A percentile compares a stretch with the other conserved stretches of the same genome.
These are phyloP conservation scores for Megamerina dolium DNA, from an alignment of 2,888 invertebrate species.

Conservation along the genomic window DNA sequence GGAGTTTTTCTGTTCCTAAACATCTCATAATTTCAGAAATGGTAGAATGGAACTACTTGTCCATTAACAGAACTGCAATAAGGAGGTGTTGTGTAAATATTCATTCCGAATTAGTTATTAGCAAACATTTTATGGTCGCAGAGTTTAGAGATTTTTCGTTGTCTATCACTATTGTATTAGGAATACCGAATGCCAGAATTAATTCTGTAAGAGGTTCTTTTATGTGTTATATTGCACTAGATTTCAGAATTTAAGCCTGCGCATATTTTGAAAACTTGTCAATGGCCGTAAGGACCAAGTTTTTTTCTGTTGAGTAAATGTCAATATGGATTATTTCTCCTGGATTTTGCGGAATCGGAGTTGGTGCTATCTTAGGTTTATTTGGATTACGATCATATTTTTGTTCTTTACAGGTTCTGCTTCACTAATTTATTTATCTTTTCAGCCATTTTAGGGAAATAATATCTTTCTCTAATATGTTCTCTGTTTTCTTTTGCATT, in stretches of 20 bases:
- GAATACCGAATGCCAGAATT: not conserved
- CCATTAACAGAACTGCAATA: no score
- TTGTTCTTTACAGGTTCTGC: slow-evolving; percentile 17
- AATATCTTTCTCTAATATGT: slow-evolving; percentile 15
- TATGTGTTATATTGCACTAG: not conserved
- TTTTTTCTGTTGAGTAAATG: slow-evolving; percentile 12
- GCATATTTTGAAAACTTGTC: no score
- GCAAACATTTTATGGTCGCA: no score
- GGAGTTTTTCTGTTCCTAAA: no score
- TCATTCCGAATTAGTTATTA: no score
- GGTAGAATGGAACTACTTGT: no score
- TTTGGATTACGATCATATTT: slow-evolving; percentile 20
- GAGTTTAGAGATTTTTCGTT: no score
- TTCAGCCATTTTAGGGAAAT: slow-evolving; percentile 17
- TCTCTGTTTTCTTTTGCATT: slow-evolving; percentile 15
- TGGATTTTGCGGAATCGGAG: slow-evolving; percentile 17
- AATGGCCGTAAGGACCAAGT: slow-evolving; percentile 12
- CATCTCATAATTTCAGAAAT: no score
- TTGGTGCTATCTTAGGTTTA: slow-evolving; percentile 14
- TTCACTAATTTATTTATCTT: no score
- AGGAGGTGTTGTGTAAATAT: no score
- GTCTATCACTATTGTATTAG: not conserved
- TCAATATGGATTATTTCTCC: no score
- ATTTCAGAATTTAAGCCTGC: slow-evolving; percentile 4
- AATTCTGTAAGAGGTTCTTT: not conserved